Conservation (phyloP, 2,797 vertebrate genomes). For the Psittacula echo region DNA sequence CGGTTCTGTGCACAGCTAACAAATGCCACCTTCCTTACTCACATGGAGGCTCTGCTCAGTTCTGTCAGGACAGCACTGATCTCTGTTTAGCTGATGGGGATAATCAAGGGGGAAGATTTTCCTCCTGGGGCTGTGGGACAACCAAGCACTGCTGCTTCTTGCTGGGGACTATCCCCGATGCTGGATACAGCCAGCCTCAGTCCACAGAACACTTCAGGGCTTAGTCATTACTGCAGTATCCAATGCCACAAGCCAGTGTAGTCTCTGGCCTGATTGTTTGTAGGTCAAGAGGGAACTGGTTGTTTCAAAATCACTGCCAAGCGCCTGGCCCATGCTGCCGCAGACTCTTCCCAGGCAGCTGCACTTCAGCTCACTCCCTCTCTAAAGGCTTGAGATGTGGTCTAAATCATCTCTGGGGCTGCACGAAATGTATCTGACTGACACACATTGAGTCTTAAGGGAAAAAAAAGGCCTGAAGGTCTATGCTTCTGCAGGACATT, state of each 20-base stretch:
- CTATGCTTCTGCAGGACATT: background rate
- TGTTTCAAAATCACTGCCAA: background rate
- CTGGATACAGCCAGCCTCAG: background rate
- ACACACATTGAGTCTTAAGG: background rate
- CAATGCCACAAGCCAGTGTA: background rate
- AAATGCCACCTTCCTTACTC: background rate
- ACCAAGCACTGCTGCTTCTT: background rate
- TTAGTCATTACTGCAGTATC: background rate
- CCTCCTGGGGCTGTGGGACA: background rate
- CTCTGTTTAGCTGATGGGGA: background rate
- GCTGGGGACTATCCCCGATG: background rate
- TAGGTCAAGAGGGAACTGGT: background rate
- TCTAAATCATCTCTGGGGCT: background rate
- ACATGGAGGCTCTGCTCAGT: background rate
- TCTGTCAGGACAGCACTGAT: background rate
- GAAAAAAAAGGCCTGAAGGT: background rate
- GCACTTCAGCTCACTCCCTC: background rate
- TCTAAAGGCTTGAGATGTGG: background rate
- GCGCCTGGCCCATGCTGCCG: accelerated
- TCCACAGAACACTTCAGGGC: background rate
- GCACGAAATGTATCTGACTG: background rate
- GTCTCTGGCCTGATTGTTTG: background rate
- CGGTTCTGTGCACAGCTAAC: accelerated
- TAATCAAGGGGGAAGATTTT: background rate
- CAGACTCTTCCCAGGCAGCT: accelerated